A percentile compares a stretch with the other conserved stretches of the same genome.
phyloP scores from a whole-genome alignment of 2,888 invertebrate species.

The Cremastobaeus sp. region DNA sequence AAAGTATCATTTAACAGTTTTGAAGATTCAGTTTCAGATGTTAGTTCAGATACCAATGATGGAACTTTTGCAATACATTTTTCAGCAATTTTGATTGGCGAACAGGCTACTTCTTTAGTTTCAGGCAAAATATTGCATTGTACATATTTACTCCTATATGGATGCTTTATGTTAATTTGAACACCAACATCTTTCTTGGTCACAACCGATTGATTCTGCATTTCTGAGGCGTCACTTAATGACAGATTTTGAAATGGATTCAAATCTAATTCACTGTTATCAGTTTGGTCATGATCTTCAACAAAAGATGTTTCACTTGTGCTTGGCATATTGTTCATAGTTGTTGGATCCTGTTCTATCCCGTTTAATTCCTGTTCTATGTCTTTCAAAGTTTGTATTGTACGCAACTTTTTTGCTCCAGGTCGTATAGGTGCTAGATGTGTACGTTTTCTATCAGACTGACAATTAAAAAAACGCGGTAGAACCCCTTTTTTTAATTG shows the following conservation, averaged over 20 bases:
- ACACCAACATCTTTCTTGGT: not conserved
- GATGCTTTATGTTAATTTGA: not conserved
- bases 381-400: not conserved
- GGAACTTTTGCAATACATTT: too few relatives aligned
- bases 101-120: constrained; percentile 4
- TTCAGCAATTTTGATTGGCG: constrained; percentile 22
- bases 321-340: not conserved
- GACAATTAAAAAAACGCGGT: constrained; percentile 37
- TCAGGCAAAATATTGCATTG: constrained; percentile 2
- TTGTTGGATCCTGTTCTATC: not conserved
- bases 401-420: constrained; percentile 7
- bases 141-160: not conserved
- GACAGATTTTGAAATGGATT: not conserved
- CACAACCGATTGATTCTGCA: not conserved
- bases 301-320: not conserved
- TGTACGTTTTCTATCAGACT: constrained; percentile 11
- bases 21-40: too few relatives aligned
- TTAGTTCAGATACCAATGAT: not conserved
- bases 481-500: constrained; percentile 31
- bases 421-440: not conserved
- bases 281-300: not conserved
- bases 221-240: not conserved
- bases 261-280: not conserved
- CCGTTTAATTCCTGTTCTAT: not conserved
- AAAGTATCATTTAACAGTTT: constrained; percentile 16